A percentile compares a stretch with the other conserved stretches of the same genome.
Evolutionary conservation across 2,888 invertebrate genomes (phyloP).

Genomic region (Lasius platythorax): DNA sequence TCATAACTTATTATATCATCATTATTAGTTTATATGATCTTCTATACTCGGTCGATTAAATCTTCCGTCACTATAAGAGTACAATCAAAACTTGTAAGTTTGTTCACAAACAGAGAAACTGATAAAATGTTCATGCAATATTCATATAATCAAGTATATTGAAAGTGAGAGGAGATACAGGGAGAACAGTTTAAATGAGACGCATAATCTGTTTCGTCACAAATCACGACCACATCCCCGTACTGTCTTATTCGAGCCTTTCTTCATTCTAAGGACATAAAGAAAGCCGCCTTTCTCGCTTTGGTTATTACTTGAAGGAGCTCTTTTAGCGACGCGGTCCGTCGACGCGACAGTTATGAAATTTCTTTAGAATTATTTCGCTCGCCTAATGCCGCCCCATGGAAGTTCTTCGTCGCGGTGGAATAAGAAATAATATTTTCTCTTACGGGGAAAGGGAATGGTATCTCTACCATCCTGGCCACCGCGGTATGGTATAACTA

Average conservation of each 20-base stretch:
- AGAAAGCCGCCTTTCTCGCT: slow-evolving; percentile 71
- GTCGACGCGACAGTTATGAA: slow-evolving; percentile 84
- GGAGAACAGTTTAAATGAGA: slow-evolving; percentile 25
- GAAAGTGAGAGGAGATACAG: slow-evolving; percentile 37
- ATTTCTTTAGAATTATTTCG: slow-evolving; percentile 85
- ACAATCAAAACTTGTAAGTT: background rate
- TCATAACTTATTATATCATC: background rate
- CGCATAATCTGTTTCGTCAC: slow-evolving; percentile 62
- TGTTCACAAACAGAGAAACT: background rate
- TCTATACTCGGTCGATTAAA: background rate
- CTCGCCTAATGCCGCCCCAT: slow-evolving; percentile 75
- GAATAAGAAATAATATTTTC: slow-evolving; percentile 83
- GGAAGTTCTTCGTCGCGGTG: slow-evolving; percentile 68
- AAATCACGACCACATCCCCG: slow-evolving; percentile 66
- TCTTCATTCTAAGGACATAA: slow-evolving; percentile 48
- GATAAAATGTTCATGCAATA: background rate
- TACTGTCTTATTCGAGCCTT: slow-evolving; percentile 49
- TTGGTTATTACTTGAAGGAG: slow-evolving; percentile 77
- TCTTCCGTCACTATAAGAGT: background rate
- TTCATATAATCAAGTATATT: slow-evolving; percentile 14
- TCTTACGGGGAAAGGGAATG: slow-evolving; percentile 36
- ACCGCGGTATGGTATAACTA: slow-evolving; percentile 39
- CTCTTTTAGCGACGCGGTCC: slow-evolving; percentile 71
- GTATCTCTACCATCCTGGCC: slow-evolving; percentile 22
- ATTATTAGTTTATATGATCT: background rate